These are phyloP conservation scores for Perizoma affinitatum DNA, from an alignment of 2,888 invertebrate species.

Conservation along the genomic window DNA sequence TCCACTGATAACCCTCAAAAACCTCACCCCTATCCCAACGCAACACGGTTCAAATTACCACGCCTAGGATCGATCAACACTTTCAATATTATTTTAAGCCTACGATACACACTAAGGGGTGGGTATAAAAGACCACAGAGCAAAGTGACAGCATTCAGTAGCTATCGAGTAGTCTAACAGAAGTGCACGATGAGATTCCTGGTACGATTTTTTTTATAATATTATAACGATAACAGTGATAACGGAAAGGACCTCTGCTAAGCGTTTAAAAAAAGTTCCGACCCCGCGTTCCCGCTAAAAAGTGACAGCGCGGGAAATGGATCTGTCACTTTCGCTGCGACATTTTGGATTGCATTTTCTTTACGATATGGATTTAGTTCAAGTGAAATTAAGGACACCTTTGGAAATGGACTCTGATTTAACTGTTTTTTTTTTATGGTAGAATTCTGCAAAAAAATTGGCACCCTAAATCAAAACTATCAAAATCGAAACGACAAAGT, in stretches of 20 bases:
- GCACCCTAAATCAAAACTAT: too few relatives aligned
- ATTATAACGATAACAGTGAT: constrained; percentile 29
- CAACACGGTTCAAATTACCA: constrained; percentile 32
- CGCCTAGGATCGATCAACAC: constrained; percentile 43
- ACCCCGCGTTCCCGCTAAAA: constrained; percentile 23
- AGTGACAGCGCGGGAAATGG: constrained; percentile 18
- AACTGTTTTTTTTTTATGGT: too few relatives aligned
- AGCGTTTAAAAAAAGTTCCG: constrained; percentile 1
- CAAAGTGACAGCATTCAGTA: constrained; percentile 72
- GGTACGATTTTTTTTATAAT: constrained; percentile 60
- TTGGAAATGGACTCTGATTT: not conserved
- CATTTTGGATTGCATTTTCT: constrained; percentile 3
- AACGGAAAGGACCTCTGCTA: constrained; percentile 1
- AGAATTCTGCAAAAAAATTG: too few relatives aligned
- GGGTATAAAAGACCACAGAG: constrained; percentile 70
- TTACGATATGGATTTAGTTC: not conserved
- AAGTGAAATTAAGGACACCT: not conserved
- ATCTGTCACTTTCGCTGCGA: not conserved
- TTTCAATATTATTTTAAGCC: constrained; percentile 59
- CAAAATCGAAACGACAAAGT: too few relatives aligned
- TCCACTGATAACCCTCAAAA: constrained; percentile 20
- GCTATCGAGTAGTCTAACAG: constrained; percentile 80
- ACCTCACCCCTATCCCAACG: constrained; percentile 28
- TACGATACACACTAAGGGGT: constrained; percentile 43
- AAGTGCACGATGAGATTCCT: constrained; percentile 83